These are phyloP conservation scores for Pollimyrus isidori DNA, from an alignment of 2,113 vertebrate species.

Conservation along the genomic window DNA sequence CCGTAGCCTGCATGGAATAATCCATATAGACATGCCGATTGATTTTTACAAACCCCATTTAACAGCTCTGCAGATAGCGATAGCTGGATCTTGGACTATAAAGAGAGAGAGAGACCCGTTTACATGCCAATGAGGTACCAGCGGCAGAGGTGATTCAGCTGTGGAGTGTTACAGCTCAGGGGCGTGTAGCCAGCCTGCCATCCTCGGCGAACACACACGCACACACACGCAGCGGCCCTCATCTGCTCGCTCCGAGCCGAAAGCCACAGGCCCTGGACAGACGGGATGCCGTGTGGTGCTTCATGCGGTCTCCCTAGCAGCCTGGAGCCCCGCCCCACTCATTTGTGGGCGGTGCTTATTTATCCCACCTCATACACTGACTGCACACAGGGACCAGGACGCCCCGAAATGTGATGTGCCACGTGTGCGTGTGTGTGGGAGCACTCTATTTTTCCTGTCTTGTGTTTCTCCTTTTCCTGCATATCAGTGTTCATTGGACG, in stretches of 20 bases:
- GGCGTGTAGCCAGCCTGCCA: background rate
- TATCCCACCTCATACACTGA: background rate
- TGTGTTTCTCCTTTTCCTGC: slow-evolving; percentile 30
- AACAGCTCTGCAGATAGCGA: background rate
- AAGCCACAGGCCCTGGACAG: background rate
- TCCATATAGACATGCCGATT: no score
- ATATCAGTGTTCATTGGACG: slow-evolving; percentile 35
- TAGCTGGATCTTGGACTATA: background rate
- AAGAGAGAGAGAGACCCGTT: background rate
- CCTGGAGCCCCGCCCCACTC: background rate
- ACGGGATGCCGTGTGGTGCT: background rate
- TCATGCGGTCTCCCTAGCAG: background rate
- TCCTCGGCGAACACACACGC: background rate
- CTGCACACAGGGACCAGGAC: background rate
- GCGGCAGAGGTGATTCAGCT: background rate
- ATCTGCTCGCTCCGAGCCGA: background rate
- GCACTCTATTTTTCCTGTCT: background rate
- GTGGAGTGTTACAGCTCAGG: background rate
- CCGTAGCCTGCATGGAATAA: no score
- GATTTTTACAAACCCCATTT: background rate
- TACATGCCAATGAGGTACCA: background rate
- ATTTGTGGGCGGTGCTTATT: background rate
- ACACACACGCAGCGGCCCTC: background rate
- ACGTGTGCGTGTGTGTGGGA: background rate
- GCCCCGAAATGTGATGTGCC: no score